Base-by-base conservation (phyloP, 2,888 invertebrate species). In the Theristus sp. region DNA sequence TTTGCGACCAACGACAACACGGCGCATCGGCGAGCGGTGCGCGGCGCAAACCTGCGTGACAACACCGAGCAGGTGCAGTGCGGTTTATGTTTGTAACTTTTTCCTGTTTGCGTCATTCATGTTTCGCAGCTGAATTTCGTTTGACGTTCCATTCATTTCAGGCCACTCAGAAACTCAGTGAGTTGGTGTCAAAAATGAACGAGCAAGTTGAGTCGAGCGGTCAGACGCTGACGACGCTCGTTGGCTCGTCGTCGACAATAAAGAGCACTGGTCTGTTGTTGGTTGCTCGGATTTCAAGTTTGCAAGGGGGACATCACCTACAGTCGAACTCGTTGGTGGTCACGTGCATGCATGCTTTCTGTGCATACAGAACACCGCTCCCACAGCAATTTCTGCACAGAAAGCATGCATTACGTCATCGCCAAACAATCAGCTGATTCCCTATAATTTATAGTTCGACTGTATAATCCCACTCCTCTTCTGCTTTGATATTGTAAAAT, bases 151-250 rank as follows among this genome's bases (percentile, higher is more conserved):
- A 13, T 38, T 38, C 38, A 6, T 38, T 38, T 10, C 49, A 49
- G 49, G 27, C 27, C 54, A 54, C 26, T 2, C 10, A 25, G 27
- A 54, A 28, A 22, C 27, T 54, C 27, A 13, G 10, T 2, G 27
- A 27, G 27, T 27, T 54, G 22, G 54, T 54, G 10, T 6, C 54
- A 3, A 13, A 27, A 24, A 54, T 54, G 54, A 54, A 54, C 54
- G 54, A 54, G 13, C 54, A 54, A 24, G 54, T 54, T 22, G 56
- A 54, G 69, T 82, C 84, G 69, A 89, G 89, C 76, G 87, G 87
- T 57, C 82, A 83, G 57, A 89, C 90, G 0, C 77, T 90, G 61
- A 86, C 87, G 63, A 83, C 82, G 26, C 77, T 91, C 65, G 75
- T 81, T 81, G 70, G 81, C 76, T 64, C 47, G 24, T 73, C 73